Base-by-base conservation (phyloP, 2,888 invertebrate genomes). In the Sminthurides aquaticus region DNA sequence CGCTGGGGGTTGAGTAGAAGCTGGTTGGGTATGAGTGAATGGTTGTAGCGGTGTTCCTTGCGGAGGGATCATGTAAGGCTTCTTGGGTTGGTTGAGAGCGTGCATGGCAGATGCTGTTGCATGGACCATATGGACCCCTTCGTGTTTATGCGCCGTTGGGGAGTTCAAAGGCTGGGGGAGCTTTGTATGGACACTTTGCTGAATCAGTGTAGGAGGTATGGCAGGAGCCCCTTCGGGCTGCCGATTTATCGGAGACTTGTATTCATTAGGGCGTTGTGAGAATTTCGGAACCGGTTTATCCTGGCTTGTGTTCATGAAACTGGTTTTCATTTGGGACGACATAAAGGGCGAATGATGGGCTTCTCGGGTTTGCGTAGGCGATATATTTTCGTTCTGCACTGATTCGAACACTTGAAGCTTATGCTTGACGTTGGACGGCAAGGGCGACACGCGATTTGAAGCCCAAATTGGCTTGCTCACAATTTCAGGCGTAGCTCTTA, bases 61-160 rank as follows among this genome's bases (percentile, higher is more conserved):
- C 8, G 60, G 27, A 1, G 49, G 25, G n/a, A 52, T 20, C 15
- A 8, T 11, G 2, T 24, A 49, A 2, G 26, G 55, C 15, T 28
- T 25, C 22, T 27, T 28, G 25, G 49, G 48, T 24, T 22, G 8
- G 58, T 68, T 67, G 72, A 74, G 71, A 0, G 73, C 74, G 62
- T 74, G 71, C 57, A 73, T 57, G 8, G 74, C 74, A 15, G 69
- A 68, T 2, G 72, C 70, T 2, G 74, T 74, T 3, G 74, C 74
- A 64, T 73, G 73, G 2, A 74, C 69, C 69, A 73, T 74, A 43
- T 74, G 74, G 25, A 74, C 74, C 2, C 74, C 74, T 55, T 69
- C 72, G 20, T 61, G 58, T 1, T 57, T 52, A 49, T 22, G 25
- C 22, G 20, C 2, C 48, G 20, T 26, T 55, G 43, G 28, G 18